Evolutionary conservation across 2,113 vertebrate genomes (phyloP).

Genomic region (Eleginops maclovinus): DNA sequence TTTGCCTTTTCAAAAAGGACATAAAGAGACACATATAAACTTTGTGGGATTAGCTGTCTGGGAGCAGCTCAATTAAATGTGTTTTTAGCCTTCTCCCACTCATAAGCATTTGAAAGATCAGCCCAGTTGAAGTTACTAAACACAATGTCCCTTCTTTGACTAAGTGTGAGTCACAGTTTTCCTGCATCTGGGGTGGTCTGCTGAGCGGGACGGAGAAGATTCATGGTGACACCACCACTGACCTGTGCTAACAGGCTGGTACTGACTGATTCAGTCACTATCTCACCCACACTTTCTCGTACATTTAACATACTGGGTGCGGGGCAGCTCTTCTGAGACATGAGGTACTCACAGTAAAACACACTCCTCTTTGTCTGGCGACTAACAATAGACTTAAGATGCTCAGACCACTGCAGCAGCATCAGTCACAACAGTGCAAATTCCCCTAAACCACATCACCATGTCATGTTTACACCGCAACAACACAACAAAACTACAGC

Average conservation of each 20-base stretch:
- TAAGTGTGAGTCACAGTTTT: constrained; percentile 51
- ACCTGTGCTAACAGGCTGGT: constrained; percentile 61
- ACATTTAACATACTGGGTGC: constrained; percentile 11
- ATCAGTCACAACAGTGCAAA: constrained; percentile 60
- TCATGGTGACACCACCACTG: constrained; percentile 18
- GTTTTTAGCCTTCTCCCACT: neutral
- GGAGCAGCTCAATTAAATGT: constrained; percentile 4
- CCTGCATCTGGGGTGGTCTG: constrained; percentile 58
- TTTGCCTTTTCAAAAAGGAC: neutral
- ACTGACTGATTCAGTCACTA: constrained; percentile 61
- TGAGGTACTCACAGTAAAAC: constrained; percentile 51
- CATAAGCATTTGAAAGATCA: constrained; percentile 25
- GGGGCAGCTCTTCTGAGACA: constrained; percentile 51
- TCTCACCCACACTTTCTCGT: constrained; percentile 17
- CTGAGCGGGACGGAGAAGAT: constrained; percentile 27
- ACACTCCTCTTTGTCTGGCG: constrained; percentile 67
- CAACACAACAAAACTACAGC: constrained; percentile 26
- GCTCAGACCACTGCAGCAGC: constrained; percentile 52
- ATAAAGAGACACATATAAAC: neutral
- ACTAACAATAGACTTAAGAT: constrained; percentile 64
- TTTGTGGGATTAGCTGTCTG: neutral
- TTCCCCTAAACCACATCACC: constrained; percentile 50
- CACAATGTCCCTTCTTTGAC: constrained; percentile 36
- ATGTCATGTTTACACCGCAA: constrained; percentile 49
- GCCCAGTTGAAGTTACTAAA: neutral